Conservation (phyloP, 2,113 vertebrate genomes). For the crab-eating macaque (Macaca fascicularis) region T2T-MFA8v1.1 NC_088381.1:26704001-26704500, state of each 20-base stretch:
- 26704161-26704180: background rate
- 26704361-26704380: background rate
- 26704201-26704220: background rate
- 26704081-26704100: background rate
- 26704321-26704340: background rate
- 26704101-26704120: background rate
- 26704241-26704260: too few species aligned
- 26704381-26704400: background rate
- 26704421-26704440: background rate
- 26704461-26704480: background rate
- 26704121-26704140: background rate
- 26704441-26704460: too few species aligned
- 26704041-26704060: background rate
- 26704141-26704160: background rate
- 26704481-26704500: background rate
- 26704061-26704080: background rate
- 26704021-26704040: background rate
- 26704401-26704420: background rate
- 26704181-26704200: background rate
- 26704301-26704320: background rate
- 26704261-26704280: background rate
- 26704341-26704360: background rate
- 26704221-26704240: background rate
- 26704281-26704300: background rate
- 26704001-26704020: conserved; percentile 33